These are phyloP conservation scores for Pristionchus maxplancki DNA, from an alignment of 2,888 invertebrate genomes.

Conservation along the genomic window DNA sequence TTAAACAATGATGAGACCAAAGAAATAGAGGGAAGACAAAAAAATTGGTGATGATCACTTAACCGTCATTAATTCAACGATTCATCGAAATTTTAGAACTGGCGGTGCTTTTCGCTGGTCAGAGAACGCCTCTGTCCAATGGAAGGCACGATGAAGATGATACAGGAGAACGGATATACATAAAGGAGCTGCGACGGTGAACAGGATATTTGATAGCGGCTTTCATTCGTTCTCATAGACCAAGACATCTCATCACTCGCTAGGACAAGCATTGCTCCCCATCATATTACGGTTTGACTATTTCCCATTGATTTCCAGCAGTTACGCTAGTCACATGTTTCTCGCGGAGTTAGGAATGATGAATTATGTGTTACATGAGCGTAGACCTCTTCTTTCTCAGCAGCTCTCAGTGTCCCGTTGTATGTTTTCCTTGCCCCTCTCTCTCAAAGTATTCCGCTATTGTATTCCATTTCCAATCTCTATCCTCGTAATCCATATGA, in stretches of 20 bases:
- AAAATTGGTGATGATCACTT: no score
- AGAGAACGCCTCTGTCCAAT: not conserved
- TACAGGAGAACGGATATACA: constrained; percentile 46
- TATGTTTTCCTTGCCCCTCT: not conserved
- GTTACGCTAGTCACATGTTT: constrained; percentile 11
- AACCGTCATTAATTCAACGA: not conserved
- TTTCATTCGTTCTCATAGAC: not conserved
- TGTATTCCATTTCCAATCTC: not conserved
- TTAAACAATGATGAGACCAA: no score
- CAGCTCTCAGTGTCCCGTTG: not conserved
- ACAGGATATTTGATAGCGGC: not conserved
- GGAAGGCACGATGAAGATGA: not conserved
- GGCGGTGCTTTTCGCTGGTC: constrained; percentile 23
- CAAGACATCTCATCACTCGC: not conserved
- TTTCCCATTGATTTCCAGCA: not conserved
- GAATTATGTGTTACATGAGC: not conserved
- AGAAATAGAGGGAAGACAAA: no score
- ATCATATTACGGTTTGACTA: not conserved
- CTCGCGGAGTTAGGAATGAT: not conserved
- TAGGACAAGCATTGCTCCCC: not conserved
- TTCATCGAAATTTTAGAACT: no score
- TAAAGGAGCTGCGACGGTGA: constrained; percentile 50
- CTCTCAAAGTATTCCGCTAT: not conserved
- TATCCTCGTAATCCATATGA: constrained; percentile 11
- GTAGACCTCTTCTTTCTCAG: not conserved